Percentiles rank a stretch among this genome's conserved stretches.
Conservation (phyloP, 2,797 vertebrate genomes). For the Threskiornis aethiopicus region DNA sequence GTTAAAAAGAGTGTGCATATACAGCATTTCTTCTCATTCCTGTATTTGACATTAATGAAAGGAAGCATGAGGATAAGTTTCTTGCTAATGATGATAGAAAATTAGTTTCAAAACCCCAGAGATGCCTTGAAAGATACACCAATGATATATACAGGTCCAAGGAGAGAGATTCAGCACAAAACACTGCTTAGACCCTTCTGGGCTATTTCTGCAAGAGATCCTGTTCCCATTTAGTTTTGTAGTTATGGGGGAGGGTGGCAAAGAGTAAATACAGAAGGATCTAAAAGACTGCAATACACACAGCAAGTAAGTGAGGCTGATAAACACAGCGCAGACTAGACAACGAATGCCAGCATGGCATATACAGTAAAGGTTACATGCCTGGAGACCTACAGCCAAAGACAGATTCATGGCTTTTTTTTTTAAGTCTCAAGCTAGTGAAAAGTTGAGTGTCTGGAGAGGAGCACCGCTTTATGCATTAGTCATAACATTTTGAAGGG, state of each 20-base stretch:
- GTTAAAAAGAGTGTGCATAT: slow-evolving; percentile 59
- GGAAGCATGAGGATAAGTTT: slow-evolving; percentile 68
- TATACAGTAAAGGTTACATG: slow-evolving; percentile 15
- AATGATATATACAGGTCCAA: slow-evolving; percentile 50
- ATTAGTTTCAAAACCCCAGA: slow-evolving; percentile 72
- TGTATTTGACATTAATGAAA: slow-evolving; percentile 74
- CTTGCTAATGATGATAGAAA: slow-evolving; percentile 75
- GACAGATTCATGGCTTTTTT: neutral
- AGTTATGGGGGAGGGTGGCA: neutral
- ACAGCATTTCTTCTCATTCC: slow-evolving; percentile 52
- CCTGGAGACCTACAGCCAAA: slow-evolving; percentile 41
- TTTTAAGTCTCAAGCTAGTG: neutral
- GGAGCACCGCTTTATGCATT: neutral
- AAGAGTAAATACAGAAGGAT: neutral
- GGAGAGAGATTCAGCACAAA: neutral
- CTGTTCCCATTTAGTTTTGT: neutral
- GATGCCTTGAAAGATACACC: slow-evolving; percentile 60
- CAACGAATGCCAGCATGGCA: neutral
- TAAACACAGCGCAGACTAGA: neutral
- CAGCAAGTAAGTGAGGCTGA: neutral
- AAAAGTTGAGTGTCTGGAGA: slow-evolving; percentile 43
- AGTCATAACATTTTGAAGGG: slow-evolving; percentile 36
- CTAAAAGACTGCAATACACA: neutral
- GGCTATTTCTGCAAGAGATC: neutral
- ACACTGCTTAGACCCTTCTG: neutral